phyloP scores from a whole-genome alignment of 2,113 vertebrate species.

The Cygnus atratus region DNA sequence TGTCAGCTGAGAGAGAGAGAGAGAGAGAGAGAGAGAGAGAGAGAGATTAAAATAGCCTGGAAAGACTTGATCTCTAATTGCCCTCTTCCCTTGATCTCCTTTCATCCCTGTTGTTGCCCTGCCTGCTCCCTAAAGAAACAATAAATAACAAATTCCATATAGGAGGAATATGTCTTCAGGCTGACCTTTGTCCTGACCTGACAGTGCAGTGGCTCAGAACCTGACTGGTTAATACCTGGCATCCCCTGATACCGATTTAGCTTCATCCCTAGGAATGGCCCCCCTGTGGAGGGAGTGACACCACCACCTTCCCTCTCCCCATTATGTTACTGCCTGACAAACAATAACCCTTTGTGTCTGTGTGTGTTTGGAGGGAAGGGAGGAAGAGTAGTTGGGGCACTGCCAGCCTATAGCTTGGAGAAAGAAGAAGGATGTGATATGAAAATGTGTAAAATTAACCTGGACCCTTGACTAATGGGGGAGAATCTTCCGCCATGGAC shows the following conservation, averaged over 20 bases:
- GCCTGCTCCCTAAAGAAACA: neutral
- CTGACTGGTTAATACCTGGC: too few species aligned
- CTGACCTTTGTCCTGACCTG: neutral
- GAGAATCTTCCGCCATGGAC: neutral
- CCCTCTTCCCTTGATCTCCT: neutral
- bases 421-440: neutral
- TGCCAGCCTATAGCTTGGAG: neutral
- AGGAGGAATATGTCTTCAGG: neutral
- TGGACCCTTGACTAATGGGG: neutral
- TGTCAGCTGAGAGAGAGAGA: neutral
- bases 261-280: neutral
- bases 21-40: neutral
- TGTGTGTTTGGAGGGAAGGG: too few species aligned
- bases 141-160: accelerated
- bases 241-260: neutral
- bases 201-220: neutral
- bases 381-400: too few species aligned
- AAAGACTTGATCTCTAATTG: neutral
- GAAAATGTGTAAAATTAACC: neutral
- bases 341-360: neutral
- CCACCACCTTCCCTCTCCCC: too few species aligned
- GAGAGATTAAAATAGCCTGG: neutral
- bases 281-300: neutral
- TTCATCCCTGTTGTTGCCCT: neutral
- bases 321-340: neutral